Evolutionary conservation across 2,797 vertebrate species (phyloP), one percentile per base, ranked within the genome.

Genomic region (Oryzias sinensis): DNA sequence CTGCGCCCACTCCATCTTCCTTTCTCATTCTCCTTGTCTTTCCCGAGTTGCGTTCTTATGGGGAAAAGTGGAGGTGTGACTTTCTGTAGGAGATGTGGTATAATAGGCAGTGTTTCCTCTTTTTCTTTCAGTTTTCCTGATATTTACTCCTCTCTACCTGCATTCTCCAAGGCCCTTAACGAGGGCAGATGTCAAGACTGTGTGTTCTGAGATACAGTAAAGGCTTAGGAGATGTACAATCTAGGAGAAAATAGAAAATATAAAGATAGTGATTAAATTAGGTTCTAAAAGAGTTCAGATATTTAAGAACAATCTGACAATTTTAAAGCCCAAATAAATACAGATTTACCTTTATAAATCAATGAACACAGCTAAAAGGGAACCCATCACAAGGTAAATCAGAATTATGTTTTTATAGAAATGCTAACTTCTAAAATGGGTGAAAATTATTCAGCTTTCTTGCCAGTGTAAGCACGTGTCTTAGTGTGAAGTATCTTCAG

Each of bases 111-210:
- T 4, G 14, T 60, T 79, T 82, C 70, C 76, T 72, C 63, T 73
- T 70, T 80, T 74, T 57, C 71, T 79, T 61, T n/a, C 49, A 72
- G 74, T 59, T 73, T 77, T 77, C 70, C 75, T 82, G 74, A 84
- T 83, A 84, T 86, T 80, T 81, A 77, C 70, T 74, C 61, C 47
- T 68, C 65, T 65, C 74, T 77, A 76, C 74, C 68, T 78, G 77
- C 72, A 74, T 79, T 79, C 69, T 62, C 62, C 54, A 4, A 65
- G 75, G 72, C 77, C 77, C 70, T 77, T 89, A 87, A 90, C 86
- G 85, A 88, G 89, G 83, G 87, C 83, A 88, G 83, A 84, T 88
- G 85, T 88, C 87, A 88, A 73, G 79, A 62, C 76, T 59, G 74
- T 65, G 62, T 77, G 77, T 79, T 88, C 77, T 80, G 60, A 82